Conservation (phyloP, 1,140 invertebrate genomes). For the Acromyrmex charruanus region DNA sequence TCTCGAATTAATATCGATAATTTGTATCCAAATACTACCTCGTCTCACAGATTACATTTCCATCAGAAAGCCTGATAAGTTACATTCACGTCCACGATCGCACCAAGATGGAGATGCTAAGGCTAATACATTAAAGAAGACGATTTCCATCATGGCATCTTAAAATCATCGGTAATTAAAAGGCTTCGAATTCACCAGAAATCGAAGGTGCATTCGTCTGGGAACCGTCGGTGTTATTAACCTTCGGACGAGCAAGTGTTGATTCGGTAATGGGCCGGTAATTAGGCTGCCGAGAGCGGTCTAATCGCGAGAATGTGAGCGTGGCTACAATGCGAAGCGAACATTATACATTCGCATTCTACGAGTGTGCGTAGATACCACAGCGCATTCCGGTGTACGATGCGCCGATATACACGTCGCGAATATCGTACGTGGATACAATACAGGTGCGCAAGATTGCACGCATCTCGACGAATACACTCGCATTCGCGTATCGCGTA, state of each 20-base stretch:
- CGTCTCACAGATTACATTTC: background rate
- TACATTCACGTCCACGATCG: background rate
- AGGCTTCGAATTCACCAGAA: background rate
- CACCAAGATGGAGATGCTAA: background rate
- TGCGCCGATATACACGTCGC: conserved; percentile 18
- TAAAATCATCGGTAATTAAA: conserved; percentile 46
- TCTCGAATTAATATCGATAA: background rate
- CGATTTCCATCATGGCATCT: background rate
- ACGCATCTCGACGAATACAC: background rate
- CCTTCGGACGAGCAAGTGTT: conserved; percentile 81
- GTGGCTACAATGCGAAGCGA: conserved; percentile 45
- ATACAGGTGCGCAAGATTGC: background rate
- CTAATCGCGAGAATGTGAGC: conserved; percentile 74
- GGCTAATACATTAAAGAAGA: background rate
- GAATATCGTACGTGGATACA: background rate
- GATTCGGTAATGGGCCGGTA: conserved; percentile 80
- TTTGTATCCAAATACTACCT: background rate
- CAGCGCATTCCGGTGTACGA: conserved; percentile 79
- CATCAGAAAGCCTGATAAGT: background rate
- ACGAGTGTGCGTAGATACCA: conserved; percentile 65
- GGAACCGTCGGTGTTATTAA: conserved; percentile 71
- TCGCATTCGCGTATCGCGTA: background rate
- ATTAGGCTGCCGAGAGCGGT: conserved; percentile 80
- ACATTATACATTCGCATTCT: conserved; percentile 66
- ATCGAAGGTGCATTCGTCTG: conserved; percentile 14